Evolutionary conservation across 2,888 invertebrate species (phyloP).

Genomic region (Anoncus sp.): DNA sequence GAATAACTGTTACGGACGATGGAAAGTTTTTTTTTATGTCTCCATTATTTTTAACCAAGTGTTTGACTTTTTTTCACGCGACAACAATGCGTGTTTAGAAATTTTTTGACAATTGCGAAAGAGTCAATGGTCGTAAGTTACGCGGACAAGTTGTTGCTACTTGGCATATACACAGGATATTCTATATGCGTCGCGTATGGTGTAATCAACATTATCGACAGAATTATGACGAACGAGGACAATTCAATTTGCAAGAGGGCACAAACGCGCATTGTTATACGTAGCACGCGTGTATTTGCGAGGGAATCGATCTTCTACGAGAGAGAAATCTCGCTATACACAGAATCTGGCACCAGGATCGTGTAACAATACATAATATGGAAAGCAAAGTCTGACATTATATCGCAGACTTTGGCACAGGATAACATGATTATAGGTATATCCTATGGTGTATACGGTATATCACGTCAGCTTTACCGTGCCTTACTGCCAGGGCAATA

Average conservation of each 20-base stretch:
- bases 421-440: constrained; percentile 1
- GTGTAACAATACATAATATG: constrained; percentile 25
- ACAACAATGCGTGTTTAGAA: neutral
- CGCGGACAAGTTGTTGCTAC: constrained; percentile 22
- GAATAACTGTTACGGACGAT: neutral
- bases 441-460: neutral
- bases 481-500: constrained; percentile 23
- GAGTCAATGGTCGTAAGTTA: constrained; percentile 7
- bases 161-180: constrained; percentile 17
- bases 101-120: neutral
- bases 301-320: constrained; percentile 27
- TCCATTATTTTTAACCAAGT: neutral
- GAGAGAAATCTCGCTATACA: constrained; percentile 5
- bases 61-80: neutral
- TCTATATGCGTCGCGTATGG: constrained; percentile 13
- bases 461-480: constrained; percentile 8
- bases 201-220: constrained; percentile 41
- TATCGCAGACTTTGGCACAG: constrained; percentile 27
- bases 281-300: neutral
- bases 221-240: constrained; percentile 44
- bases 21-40: neutral
- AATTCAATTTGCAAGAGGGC: constrained; percentile 42
- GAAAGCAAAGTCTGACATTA: constrained; percentile 43
- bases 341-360: neutral
- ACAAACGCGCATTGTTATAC: neutral